Evolutionary conservation across 2,113 vertebrate genomes (phyloP), one percentile per base, ranked within the genome.

Genomic region (Lynx canadensis): DNA sequence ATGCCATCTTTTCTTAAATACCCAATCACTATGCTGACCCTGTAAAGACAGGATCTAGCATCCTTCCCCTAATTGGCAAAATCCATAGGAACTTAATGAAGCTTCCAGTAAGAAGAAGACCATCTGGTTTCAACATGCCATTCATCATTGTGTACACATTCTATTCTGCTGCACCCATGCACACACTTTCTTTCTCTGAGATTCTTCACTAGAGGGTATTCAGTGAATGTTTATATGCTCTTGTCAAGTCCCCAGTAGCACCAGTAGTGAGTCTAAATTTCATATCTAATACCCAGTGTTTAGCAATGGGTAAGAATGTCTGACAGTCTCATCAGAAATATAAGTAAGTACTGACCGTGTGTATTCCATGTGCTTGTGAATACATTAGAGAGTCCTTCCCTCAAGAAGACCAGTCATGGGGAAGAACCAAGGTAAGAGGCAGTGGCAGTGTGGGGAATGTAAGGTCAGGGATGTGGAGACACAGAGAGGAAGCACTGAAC

Each of bases 11-110:
- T 79, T 90, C 45, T 55, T 80, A 84, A 92, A 55, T 41, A 48
- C 31, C 79, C 68, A 15, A 55, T 82, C 45, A 16, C 52, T 23
- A 31, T 25, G 38, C 38, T 12, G 25, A 29, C 41, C 63, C 76
- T 10, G 3, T 82, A 73, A 48, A 65, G 36, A 86, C 19, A 31
- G 68, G 4, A 16, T 78, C 84, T 78, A 29, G 14, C 79, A 45
- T 76, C 50, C 36, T 89, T 38, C 45, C 73, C n/a, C n/a, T 85
- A 83, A 94, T n/a, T 78, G 79, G 71, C 50, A 36, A 48, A 71
- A 69, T 52, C 78, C 31, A 38, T 57, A 23, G 45, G 31, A 90
- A 36, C 29, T n/a, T 79, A 89, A 41, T 25, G 76, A 80, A 80
- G 71, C 13, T 38, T 71, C n/a, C 25, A 19, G 41, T 52, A 78